Base-by-base conservation (phyloP, 1,140 invertebrate species). In the Cydia amplana region DNA sequence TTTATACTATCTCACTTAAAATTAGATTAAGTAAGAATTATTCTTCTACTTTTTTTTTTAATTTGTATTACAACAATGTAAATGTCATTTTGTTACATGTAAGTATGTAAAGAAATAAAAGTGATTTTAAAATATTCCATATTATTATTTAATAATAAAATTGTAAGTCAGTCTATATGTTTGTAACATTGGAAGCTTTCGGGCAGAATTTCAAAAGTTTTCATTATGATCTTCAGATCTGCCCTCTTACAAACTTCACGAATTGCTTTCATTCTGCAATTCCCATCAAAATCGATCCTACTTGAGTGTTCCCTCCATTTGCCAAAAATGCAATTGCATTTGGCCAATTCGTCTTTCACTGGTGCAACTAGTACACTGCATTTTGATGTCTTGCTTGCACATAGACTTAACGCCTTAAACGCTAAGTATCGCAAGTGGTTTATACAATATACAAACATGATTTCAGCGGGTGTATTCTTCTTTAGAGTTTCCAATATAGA, bases 371-470 rank as follows among this genome's bases (percentile, higher is more conserved):
- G 77, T 5, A 77, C 78, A 78, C 75, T 84, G 78, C 93, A 93
- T 86, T 91, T 92, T 23, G 85, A 81, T 36, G 91, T 92, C 16
- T 81, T 74, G 60, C 83, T 82, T 25, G 89, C 87, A 85, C 89
- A 93, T 67, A 93, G 84, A 75, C 80, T 77, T 20, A 93, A 79
- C 2, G 93, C 92, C 77, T 91, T 87, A 80, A 84, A 93, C 36
- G 93, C 89, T 43, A 93, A 75, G 86, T 92, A 93, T 72, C 88
- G 77, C 75, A 93, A 90, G 86, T 93, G 93, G 86, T 93, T 93
- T 74, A 93, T 90, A 79, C 93, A 93, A 81, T 89, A 91, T 32
- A 87, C 55, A 87, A 93, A 93, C 9, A 78, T 43, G 72, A 83
- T 67, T 78, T 87, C 79, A 9, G 74, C 72, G 4, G 88, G 85